Base-by-base conservation (phyloP, 1,140 invertebrate genomes). In the Drosophila quadrilineata region DNA sequence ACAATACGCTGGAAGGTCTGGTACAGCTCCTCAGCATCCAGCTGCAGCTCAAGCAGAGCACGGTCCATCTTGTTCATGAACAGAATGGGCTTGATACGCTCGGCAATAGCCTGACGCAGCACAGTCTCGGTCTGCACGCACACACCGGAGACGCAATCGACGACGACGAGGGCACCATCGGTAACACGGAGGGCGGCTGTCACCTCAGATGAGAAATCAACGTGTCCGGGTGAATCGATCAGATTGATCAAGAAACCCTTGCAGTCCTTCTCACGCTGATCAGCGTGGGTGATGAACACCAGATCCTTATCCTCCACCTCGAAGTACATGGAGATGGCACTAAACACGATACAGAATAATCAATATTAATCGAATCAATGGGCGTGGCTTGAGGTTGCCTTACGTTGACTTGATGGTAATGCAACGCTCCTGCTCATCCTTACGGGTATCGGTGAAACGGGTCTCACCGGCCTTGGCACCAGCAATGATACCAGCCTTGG, bases 21-120 rank as follows among this genome's bases (percentile, higher is more conserved):
- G 91, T 98, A 99, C 12, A 99, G 92, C 90, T 99, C 97, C 92
- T 99, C 99, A 72, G 95, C 93, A 43, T 97, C 97, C 71, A 99
- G 91, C 90, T 99, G 98, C 84, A 99, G 91, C 91, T 99, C 98
- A 1, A 99, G 92, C 29, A 99, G 92, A 76, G 97, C 98, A 86
- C 98, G 95, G 92, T 99, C 98, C 98, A 99, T 99, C 92, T 99
- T 99, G 95, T 99, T 99, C 98, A 99, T 99, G 94, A 99, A 99
- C 66, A 99, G 92, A 82, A 99, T 97, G 49, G 98, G 98, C 94
- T 99, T 99, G 87, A 99, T 99, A 90, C 98, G 95, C 91, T 99
- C 98, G 71, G 97, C 97, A 90, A 99, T 99, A 62, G 98, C 98
- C 91, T 99, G 98, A 93, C 98, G 96, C 75, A 99, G 91, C 58